phyloP scores from a whole-genome alignment of 2,797 vertebrate species.

The Poecilia wingei region DNA sequence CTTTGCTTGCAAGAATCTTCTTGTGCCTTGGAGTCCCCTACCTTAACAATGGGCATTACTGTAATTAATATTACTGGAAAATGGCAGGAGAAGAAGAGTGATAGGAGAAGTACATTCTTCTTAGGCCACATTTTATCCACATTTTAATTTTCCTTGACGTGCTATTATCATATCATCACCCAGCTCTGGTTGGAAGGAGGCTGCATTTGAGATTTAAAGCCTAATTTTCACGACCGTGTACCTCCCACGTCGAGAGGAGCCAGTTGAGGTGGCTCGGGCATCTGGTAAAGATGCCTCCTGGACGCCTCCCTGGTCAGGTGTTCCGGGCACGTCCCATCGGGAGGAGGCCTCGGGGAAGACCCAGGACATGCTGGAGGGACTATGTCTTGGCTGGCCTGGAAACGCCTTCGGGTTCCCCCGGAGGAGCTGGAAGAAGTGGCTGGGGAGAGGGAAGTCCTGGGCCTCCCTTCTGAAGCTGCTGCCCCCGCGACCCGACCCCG shows the following conservation, averaged over 20 bases:
- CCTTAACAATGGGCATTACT: neutral
- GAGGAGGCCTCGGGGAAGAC: too few relatives aligned
- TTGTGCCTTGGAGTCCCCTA: neutral
- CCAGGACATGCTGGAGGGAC: too few relatives aligned
- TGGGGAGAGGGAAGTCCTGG: too few relatives aligned
- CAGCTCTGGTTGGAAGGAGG: neutral
- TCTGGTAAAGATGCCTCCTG: too few relatives aligned
- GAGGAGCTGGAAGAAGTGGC: too few relatives aligned
- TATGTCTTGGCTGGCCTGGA: too few relatives aligned
- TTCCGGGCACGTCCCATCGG: too few relatives aligned
- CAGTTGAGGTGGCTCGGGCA: too few relatives aligned
- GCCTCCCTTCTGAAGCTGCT: too few relatives aligned
- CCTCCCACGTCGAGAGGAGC: neutral
- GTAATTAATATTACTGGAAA: neutral
- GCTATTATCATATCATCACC: neutral
- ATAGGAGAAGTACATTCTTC: neutral
- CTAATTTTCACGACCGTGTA: neutral
- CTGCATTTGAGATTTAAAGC: neutral
- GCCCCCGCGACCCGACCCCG: too few relatives aligned
- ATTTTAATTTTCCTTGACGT: neutral
- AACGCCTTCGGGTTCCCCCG: too few relatives aligned
- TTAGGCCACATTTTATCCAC: neutral
- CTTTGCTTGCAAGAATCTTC: neutral
- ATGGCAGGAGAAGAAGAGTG: neutral
- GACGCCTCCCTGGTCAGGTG: too few relatives aligned